Evolutionary conservation across 2,888 invertebrate species (phyloP).

Genomic region (Ctenicera cuprea): DNA sequence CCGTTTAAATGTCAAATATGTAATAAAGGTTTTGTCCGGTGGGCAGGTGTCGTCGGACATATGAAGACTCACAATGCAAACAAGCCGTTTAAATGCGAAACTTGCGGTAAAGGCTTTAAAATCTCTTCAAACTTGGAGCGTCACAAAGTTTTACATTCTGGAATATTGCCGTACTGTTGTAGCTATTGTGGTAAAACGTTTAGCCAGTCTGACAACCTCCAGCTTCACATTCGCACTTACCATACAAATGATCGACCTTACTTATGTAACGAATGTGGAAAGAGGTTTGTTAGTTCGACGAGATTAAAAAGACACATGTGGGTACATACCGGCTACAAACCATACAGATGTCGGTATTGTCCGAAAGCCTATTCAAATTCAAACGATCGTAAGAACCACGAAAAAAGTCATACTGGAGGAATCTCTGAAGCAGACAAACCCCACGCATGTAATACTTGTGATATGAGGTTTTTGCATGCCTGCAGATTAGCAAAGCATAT

Average conservation of each 20-base stretch:
- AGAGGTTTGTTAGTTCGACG: slow-evolving; percentile 68
- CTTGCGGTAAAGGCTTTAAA: slow-evolving; percentile 69
- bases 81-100: slow-evolving; percentile 67
- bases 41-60: slow-evolving; percentile 69
- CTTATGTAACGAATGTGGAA: slow-evolving; percentile 69
- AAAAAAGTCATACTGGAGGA: slow-evolving; percentile 61
- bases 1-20: slow-evolving; percentile 69
- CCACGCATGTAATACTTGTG: slow-evolving; percentile 64
- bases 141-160: slow-evolving; percentile 68
- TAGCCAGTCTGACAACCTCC: slow-evolving; percentile 68
- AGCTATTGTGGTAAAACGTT: slow-evolving; percentile 69
- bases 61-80: slow-evolving; percentile 67
- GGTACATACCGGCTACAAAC: slow-evolving; percentile 68
- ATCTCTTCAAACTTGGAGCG: slow-evolving; percentile 68
- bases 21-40: slow-evolving; percentile 68
- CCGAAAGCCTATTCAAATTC: slow-evolving; percentile 67
- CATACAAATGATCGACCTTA: slow-evolving; percentile 69
- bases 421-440: slow-evolving; percentile 63
- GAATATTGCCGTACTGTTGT: slow-evolving; percentile 66
- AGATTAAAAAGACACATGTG: slow-evolving; percentile 69
- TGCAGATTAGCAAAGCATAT: slow-evolving; percentile 74
- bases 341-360: slow-evolving; percentile 65
- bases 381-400: slow-evolving; percentile 67
- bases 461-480: slow-evolving; percentile 66
- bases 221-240: slow-evolving; percentile 68